These are phyloP conservation scores for Pelochelys cantorii DNA, from an alignment of 2,797 vertebrate genomes.

Conservation along the genomic window DNA sequence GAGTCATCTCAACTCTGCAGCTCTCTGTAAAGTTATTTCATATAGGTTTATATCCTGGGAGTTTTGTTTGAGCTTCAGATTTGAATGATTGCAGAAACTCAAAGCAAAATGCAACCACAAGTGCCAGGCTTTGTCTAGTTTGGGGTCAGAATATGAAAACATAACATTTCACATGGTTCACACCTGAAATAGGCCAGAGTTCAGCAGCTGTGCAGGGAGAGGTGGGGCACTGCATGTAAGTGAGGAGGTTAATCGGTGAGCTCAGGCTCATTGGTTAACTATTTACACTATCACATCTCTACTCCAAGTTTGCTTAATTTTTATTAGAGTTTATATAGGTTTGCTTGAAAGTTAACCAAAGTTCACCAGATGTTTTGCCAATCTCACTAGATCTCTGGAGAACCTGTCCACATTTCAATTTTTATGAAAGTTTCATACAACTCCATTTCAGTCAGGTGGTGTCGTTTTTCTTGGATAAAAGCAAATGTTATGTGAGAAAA, in stretches of 20 bases:
- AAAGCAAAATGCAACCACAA: background rate
- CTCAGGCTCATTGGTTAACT: too few species aligned
- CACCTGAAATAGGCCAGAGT: background rate
- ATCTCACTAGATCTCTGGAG: background rate
- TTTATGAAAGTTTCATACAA: background rate
- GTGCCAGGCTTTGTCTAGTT: background rate
- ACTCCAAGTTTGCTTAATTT: background rate
- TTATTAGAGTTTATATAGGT: background rate
- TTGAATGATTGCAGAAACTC: background rate
- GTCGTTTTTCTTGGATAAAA: background rate
- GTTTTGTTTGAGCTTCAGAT: background rate
- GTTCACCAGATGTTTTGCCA: background rate
- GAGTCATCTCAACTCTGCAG: background rate
- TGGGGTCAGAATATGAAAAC: background rate
- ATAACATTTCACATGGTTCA: background rate
- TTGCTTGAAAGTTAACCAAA: background rate
- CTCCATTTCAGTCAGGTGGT: conserved; percentile 3
- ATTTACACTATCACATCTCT: too few species aligned
- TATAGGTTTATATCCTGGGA: background rate
- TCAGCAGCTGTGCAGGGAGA: background rate
- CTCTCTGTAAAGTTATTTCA: background rate
- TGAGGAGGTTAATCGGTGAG: too few species aligned
- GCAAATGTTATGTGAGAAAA: background rate
- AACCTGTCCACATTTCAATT: background rate
- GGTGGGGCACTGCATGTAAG: too few species aligned